Evolutionary conservation across 2,888 invertebrate genomes (phyloP).

Genomic region (Leptopilina myrica): DNA sequence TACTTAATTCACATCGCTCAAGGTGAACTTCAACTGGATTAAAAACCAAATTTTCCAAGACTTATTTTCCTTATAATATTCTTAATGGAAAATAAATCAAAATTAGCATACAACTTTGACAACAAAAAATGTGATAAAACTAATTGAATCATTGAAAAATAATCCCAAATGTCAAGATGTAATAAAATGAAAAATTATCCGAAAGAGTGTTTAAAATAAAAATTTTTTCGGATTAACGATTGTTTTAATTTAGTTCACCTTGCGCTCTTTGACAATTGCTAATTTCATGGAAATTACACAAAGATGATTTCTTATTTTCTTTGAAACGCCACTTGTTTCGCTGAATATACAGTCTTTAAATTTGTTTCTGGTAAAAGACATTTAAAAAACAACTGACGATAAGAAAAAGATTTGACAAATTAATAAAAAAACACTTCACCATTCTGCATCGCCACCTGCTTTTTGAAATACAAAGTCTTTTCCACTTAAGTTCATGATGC

Average conservation of each 20-base stretch:
- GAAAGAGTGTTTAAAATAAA: background rate
- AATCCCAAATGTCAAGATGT: too few relatives aligned
- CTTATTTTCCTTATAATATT: too few relatives aligned
- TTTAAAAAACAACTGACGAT: conserved; percentile 8
- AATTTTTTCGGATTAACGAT: background rate
- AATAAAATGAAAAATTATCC: too few relatives aligned
- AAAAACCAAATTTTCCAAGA: background rate
- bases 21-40: background rate
- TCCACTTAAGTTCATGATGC: conserved; percentile 99
- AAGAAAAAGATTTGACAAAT: background rate
- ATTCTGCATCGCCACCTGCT: conserved; percentile 99
- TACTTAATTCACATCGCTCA: conserved; percentile 52
- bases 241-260: background rate
- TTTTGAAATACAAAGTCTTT: conserved; percentile 99
- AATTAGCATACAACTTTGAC: too few relatives aligned
- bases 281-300: conserved; percentile 37
- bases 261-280: conserved; percentile 43
- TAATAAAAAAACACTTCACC: conserved; percentile 81
- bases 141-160: too few relatives aligned
- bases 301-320: conserved; percentile 19
- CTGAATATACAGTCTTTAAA: conserved; percentile 30
- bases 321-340: conserved; percentile 22
- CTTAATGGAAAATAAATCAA: too few relatives aligned
- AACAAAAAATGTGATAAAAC: too few relatives aligned
- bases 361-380: conserved; percentile 13